Evolutionary conservation across 2,888 invertebrate species (phyloP).

Genomic region (Tetramorium bicarinatum): DNA sequence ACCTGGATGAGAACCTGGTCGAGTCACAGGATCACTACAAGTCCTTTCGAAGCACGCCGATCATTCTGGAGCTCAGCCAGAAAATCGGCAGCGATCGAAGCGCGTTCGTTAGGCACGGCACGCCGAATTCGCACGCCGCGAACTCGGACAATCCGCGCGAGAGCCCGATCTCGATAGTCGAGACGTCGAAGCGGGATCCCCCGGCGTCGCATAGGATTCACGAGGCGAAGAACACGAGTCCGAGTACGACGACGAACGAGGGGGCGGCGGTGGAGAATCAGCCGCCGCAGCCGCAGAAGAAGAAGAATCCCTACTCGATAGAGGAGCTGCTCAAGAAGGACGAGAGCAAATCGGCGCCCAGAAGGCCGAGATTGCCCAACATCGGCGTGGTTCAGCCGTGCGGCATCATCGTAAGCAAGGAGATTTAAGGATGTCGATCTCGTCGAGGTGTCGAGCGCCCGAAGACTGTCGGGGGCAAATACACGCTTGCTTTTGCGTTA

Average conservation of each 20-base stretch:
- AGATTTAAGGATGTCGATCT: constrained; percentile 73
- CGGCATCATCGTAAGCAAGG: constrained; percentile 88
- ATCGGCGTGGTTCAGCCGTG: constrained; percentile 88
- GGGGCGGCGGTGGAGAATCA: constrained; percentile 63
- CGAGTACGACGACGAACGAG: constrained; percentile 38
- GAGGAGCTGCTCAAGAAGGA: constrained; percentile 95
- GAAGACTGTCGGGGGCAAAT: background rate
- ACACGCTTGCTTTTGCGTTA: background rate
- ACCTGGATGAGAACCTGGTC: constrained; percentile 82
- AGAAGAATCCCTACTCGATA: constrained; percentile 95
- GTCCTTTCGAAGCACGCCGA: constrained; percentile 81
- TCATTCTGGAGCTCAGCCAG: constrained; percentile 81
- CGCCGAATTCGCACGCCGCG: constrained; percentile 68
- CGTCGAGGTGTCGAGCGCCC: background rate
- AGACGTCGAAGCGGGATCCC: constrained; percentile 54
- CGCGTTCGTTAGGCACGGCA: constrained; percentile 82
- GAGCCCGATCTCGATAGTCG: constrained; percentile 70
- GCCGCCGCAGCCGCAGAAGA: constrained; percentile 84
- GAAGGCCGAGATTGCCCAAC: constrained; percentile 84
- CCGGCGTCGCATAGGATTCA: constrained; percentile 48
- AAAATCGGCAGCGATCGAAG: constrained; percentile 82
- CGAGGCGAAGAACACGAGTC: constrained; percentile 40
- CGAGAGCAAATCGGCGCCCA: constrained; percentile 88
- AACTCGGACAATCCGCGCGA: constrained; percentile 71
- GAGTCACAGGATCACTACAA: constrained; percentile 83